These are phyloP conservation scores for Drosophila tsacasi DNA, from an alignment of 1,140 invertebrate genomes.

Conservation along the genomic window DNA sequence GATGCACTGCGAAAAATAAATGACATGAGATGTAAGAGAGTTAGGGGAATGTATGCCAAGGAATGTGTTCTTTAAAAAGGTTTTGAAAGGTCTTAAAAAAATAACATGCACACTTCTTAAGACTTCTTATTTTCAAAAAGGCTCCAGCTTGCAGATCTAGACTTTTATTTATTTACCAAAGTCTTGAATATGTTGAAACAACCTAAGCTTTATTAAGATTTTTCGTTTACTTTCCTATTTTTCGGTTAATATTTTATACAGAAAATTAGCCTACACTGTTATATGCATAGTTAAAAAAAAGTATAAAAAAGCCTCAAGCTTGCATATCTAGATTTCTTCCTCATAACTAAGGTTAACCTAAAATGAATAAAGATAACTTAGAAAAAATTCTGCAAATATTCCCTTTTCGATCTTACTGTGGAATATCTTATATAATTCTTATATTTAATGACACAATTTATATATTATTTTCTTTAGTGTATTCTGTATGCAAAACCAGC, in stretches of 20 bases:
- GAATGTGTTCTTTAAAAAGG: background rate
- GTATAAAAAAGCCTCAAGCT: too few species aligned
- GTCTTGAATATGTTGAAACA: too few species aligned
- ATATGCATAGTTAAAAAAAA: too few species aligned
- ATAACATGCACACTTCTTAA: too few species aligned
- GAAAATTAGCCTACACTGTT: background rate
- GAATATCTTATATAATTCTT: background rate
- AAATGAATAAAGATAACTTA: too few species aligned
- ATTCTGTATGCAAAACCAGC: conserved; percentile 46
- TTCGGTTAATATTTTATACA: too few species aligned
- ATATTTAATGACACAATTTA: background rate
- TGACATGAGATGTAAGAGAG: fast-evolving
- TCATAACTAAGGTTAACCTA: too few species aligned
- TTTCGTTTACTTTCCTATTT: too few species aligned
- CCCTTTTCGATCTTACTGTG: background rate
- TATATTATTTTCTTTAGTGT: background rate
- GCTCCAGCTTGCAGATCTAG: background rate
- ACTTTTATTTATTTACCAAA: background rate
- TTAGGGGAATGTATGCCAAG: background rate
- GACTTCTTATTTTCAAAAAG: too few species aligned
- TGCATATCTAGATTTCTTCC: too few species aligned
- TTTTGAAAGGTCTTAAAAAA: too few species aligned
- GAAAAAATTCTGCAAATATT: fast-evolving
- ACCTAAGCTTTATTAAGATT: too few species aligned
- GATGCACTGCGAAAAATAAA: conserved; percentile 13